Evolutionary conservation across 1,140 invertebrate species (phyloP), one percentile per base, ranked within the genome.

Genomic region (Ceratina calcarata): DNA sequence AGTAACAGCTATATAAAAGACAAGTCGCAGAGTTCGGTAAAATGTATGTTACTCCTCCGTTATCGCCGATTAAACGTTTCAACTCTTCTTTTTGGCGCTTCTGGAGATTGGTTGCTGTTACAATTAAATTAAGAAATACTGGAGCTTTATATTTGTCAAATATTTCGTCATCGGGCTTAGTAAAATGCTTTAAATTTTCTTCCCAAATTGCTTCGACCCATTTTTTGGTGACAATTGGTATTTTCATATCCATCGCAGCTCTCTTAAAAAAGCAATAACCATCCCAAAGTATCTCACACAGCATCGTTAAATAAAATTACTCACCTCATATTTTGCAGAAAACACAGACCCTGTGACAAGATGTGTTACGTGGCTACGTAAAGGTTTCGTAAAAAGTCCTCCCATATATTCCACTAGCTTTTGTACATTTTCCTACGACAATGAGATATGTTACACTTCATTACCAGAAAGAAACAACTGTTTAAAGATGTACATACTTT

Each of bases 121-220:
- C 95, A 76, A 95, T 93, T 15, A 98, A 90, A 78, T 97, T 97
- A 78, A 95, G 95, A 90, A 99, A 98, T 10, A 96, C 90, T n/a
- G 97, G 96, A 90, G 97, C 95, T 62, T 93, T 94, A 83, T 95
- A 95, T 83, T 93, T 93, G 55, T 95, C 89, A 88, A 97, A 97
- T 66, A 94, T 92, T 0, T 91, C 61, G 84, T 97, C 95, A 7
- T 93, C 93, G 10, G 95, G 96, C 64, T 93, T 91, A 1, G 97
- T 89, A 81, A 94, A 94, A n/a, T 94, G 92, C 58, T 92, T 93
- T 49, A 95, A 90, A 72, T 96, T 96, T 27, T 92, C 92, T 49
- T 96, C 92, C 97, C 97, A 98, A 1, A 98, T 95, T 8, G 94
- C 94, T 71, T 95, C 90, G 2, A 98, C 93, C 97, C 98, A 99